Base-by-base conservation (phyloP, 2,797 vertebrate genomes). In the Alosa sapidissima region DNA sequence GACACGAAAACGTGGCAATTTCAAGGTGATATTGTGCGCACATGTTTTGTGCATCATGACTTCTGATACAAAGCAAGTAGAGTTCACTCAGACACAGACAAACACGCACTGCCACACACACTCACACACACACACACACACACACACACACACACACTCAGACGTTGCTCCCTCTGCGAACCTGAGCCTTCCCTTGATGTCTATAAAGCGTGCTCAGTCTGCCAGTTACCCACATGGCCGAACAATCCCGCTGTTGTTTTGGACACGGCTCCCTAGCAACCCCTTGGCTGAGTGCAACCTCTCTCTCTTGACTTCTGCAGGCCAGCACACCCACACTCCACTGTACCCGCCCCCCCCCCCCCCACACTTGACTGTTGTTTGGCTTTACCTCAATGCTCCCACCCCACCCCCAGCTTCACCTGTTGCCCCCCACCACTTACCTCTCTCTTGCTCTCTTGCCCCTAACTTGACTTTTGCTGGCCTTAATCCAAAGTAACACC, bases 171-270 rank as follows among this genome's bases (percentile, higher is more conserved):
- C 65, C 3, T 62, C 6, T 36, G 65, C 65, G 65, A 72, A 72
- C 65, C 65, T 72, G 65, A 72, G 65, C 65, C 65, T 33, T 65
- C 65, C 65, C 65, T 72, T 72, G 65, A 72, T 72, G 65, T 72
- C 65, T 72, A 14, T 72, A 72, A 72, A 72, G 14, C 28, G 3
- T 3, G 13, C 33, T 14, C 11, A 33, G 62, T 24, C 24, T 28
- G 62, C 24, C 62, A 28, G 62, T n/a, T 33, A n/a, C 62, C 24
- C 62, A 65, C 62, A 65, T 65, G 24, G 62, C n/a, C 28, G 24
- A 65, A 65, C 62, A 72, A 72, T 72, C 65, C 65, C 13, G 2
- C 3, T 10, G 28, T 72, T 72, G 65, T 72, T 36, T 36, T 72
- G 65, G 65, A 72, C 33, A 72, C 28, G 2, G 65, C 65, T 72